Conservation (phyloP, 2,113 vertebrate species). For the Cepphus grylle region DNA sequence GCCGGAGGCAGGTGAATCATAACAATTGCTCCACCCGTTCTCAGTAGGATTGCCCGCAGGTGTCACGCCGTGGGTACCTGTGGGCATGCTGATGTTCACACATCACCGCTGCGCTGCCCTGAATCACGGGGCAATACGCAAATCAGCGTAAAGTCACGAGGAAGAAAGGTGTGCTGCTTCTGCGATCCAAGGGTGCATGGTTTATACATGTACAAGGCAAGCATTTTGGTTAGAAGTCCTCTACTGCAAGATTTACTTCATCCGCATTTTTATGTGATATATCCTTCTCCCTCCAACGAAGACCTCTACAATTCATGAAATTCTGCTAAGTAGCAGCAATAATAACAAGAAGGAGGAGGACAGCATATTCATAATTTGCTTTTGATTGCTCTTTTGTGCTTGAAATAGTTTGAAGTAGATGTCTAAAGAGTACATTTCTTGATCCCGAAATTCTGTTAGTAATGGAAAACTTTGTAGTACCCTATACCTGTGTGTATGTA, state of each 20-base stretch:
- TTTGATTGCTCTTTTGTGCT: neutral
- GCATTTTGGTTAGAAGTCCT: neutral
- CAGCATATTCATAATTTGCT: neutral
- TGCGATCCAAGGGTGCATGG: neutral
- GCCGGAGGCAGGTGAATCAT: neutral
- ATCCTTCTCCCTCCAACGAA: neutral
- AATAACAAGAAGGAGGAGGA: neutral
- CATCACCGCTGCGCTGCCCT: accelerated
- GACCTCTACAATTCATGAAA: neutral
- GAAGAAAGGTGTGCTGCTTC: neutral
- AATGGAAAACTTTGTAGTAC: neutral
- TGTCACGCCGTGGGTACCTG: accelerated
- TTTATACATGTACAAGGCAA: neutral
- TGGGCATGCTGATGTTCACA: neutral
- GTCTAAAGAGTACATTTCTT: neutral
- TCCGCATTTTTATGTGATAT: neutral
- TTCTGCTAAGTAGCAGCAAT: neutral
- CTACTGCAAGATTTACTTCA: neutral
- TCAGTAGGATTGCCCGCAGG: accelerated
- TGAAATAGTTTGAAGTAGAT: neutral
- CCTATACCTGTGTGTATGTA: neutral
- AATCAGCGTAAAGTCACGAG: accelerated
- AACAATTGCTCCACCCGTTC: neutral
- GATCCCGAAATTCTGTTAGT: neutral
- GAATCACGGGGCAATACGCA: neutral